These are phyloP conservation scores for Tetropium fuscum DNA, from an alignment of 2,888 invertebrate genomes.

Conservation along the genomic window DNA sequence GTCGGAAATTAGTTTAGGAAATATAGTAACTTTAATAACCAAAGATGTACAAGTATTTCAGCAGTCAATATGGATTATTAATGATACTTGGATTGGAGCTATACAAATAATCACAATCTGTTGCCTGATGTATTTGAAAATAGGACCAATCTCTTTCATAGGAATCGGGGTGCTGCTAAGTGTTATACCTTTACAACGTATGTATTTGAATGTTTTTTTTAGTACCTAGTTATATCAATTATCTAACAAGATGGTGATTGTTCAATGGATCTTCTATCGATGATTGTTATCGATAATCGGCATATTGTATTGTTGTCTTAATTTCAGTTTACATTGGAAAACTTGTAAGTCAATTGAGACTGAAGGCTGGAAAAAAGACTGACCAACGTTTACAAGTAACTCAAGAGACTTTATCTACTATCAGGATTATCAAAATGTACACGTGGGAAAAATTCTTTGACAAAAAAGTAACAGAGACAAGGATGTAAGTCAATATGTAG, in stretches of 20 bases:
- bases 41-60: slow-evolving; percentile 95
- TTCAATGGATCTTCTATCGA: no score
- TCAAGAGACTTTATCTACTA: slow-evolving; percentile 53
- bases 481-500: slow-evolving; percentile 55
- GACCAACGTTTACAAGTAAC: slow-evolving; percentile 52
- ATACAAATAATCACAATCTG: slow-evolving; percentile 84
- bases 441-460: slow-evolving; percentile 54
- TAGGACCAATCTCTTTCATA: slow-evolving; percentile 68
- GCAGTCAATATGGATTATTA: slow-evolving; percentile 85
- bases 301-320: no score
- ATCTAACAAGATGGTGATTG: no score
- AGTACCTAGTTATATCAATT: no score
- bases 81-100: slow-evolving; percentile 94
- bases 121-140: slow-evolving; percentile 76
- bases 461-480: slow-evolving; percentile 68
- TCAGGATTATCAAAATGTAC: slow-evolving; percentile 58
- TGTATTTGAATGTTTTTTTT: no score
- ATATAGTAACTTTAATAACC: slow-evolving; percentile 87
- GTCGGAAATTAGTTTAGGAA: slow-evolving; percentile 77
- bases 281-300: no score
- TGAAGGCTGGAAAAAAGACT: slow-evolving; percentile 56
- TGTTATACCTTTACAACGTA: slow-evolving; percentile 65
- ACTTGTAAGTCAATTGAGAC: slow-evolving; percentile 41
- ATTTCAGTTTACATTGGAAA: slow-evolving; percentile 52
- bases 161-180: slow-evolving; percentile 68